These are phyloP conservation scores for Ylistrum balloti DNA, from an alignment of 1,140 invertebrate species.

Conservation along the genomic window DNA sequence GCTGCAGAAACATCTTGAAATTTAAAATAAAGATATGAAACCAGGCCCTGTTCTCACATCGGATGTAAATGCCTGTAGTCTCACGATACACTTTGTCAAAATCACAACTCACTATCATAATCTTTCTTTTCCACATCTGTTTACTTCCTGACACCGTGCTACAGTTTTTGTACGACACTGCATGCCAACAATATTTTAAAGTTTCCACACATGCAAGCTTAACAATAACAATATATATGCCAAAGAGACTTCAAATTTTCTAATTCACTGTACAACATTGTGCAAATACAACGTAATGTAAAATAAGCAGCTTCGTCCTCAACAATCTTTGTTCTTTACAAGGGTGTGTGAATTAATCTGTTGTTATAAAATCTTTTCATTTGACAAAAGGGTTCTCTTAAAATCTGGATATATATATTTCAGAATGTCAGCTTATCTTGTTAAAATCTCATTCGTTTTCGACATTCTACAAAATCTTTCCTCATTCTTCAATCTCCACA, in stretches of 20 bases:
- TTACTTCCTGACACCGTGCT: background rate
- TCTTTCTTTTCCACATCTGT: background rate
- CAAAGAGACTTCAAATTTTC: background rate
- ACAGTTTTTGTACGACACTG: background rate
- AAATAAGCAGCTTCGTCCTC: background rate
- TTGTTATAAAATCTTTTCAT: background rate
- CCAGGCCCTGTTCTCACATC: background rate
- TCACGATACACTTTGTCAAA: background rate
- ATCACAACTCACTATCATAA: background rate
- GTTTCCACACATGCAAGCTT: conserved; percentile 23
- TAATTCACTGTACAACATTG: background rate
- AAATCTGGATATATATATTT: background rate
- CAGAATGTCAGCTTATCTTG: too few species aligned
- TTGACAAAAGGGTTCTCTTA: background rate
- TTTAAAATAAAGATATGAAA: background rate
- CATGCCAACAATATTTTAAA: background rate
- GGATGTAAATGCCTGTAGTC: background rate
- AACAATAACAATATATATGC: conserved; percentile 40
- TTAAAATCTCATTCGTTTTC: background rate
- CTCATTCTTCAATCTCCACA: background rate
- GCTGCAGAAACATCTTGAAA: background rate
- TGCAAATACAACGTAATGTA: background rate
- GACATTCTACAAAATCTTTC: background rate
- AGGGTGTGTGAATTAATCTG: background rate
- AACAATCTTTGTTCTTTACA: background rate